Conservation (phyloP, 2,113 vertebrate species). For the Bufo bufo region DNA sequence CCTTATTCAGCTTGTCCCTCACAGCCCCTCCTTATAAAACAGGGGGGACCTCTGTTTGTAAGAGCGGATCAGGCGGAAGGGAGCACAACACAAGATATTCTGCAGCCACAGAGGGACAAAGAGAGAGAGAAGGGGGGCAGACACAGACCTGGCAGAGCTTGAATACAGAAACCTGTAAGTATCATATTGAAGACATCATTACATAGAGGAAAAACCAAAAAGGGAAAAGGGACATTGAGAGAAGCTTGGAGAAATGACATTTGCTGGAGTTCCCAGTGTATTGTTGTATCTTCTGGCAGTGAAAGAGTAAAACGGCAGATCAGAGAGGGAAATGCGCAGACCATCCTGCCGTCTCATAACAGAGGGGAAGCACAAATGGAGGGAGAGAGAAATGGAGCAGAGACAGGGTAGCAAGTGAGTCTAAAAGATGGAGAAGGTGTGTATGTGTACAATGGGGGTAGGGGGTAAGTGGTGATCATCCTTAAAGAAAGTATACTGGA, state of each 20-base stretch:
- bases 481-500: conserved; percentile 2
- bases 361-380: conserved; percentile 57
- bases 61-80: conserved; percentile 55
- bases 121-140: conserved; percentile 25
- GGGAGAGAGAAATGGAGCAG: conserved; percentile 56
- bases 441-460: not conserved
- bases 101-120: conserved; percentile 50
- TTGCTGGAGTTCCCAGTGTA: conserved; percentile 34
- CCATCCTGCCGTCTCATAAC: conserved; percentile 55
- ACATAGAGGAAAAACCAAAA: not conserved
- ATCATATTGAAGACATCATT: conserved; percentile 28
- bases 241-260: not conserved
- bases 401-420: not conserved
- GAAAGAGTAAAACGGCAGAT: conserved; percentile 9
- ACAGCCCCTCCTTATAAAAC: conserved; percentile 54
- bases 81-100: conserved; percentile 52
- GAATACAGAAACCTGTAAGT: conserved; percentile 45
- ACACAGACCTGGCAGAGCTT: conserved; percentile 27
- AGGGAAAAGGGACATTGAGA: not conserved
- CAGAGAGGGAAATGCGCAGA: conserved; percentile 46
- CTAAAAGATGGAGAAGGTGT: conserved; percentile 10
- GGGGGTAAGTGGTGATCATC: not conserved
- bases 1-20: conserved; percentile 42
- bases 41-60: conserved; percentile 67
- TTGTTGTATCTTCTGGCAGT: conserved; percentile 37